Evolutionary conservation across 2,888 invertebrate genomes (phyloP).

Genomic region (Hypena proboscidalis): DNA sequence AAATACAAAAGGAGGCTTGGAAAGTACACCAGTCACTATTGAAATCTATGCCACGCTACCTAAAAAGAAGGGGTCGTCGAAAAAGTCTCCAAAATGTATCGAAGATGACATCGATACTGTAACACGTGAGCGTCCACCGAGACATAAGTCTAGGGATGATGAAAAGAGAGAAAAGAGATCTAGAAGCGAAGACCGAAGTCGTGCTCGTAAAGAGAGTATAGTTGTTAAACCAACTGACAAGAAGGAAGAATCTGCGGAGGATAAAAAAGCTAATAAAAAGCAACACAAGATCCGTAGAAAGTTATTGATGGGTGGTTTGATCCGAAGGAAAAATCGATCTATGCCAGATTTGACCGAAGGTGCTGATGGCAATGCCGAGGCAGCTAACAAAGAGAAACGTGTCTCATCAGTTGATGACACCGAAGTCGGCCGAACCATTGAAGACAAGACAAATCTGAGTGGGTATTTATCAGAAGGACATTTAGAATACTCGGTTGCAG

Average conservation of each 20-base stretch:
- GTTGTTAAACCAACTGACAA: slow-evolving; percentile 85
- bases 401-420: slow-evolving; percentile 90
- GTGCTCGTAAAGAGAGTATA: slow-evolving; percentile 89
- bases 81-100: slow-evolving; percentile 87
- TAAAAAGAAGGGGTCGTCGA: slow-evolving; percentile 91
- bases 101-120: slow-evolving; percentile 91
- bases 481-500: slow-evolving; percentile 89
- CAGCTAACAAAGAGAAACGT: slow-evolving; percentile 70
- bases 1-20: slow-evolving; percentile 90
- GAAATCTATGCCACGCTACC: slow-evolving; percentile 97
- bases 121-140: slow-evolving; percentile 89
- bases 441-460: slow-evolving; percentile 87
- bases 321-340: slow-evolving; percentile 94
- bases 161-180: slow-evolving; percentile 92
- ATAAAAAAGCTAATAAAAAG: slow-evolving; percentile 92
- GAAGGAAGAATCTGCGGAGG: slow-evolving; percentile 87
- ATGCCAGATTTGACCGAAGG: slow-evolving; percentile 96
- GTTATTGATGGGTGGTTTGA: slow-evolving; percentile 94
- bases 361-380: slow-evolving; percentile 82
- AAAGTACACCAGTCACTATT: slow-evolving; percentile 91
- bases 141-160: slow-evolving; percentile 89
- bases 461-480: slow-evolving; percentile 96
- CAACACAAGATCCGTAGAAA: slow-evolving; percentile 96
- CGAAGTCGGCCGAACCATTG: slow-evolving; percentile 87
- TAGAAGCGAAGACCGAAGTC: slow-evolving; percentile 94